These are phyloP conservation scores for Apodemia mormo DNA, from an alignment of 2,888 invertebrate genomes.

Conservation along the genomic window DNA sequence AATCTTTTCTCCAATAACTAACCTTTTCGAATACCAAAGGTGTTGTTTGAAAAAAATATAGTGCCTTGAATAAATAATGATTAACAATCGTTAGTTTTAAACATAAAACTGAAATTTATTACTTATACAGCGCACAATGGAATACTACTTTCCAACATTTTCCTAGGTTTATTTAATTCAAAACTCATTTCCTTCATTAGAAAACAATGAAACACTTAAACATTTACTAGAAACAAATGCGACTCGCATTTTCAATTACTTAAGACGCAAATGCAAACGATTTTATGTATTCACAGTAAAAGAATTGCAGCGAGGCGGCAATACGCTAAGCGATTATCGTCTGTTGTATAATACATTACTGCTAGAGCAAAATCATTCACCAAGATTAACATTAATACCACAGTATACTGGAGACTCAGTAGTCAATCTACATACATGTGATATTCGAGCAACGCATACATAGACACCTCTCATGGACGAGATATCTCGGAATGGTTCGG, in stretches of 20 bases:
- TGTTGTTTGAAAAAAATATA: no score
- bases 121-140: background rate
- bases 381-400: background rate
- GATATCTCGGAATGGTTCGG: no score
- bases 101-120: background rate
- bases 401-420: no score
- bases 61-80: no score
- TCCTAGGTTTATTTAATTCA: conserved; percentile 7
- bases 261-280: conserved; percentile 17
- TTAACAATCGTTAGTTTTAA: background rate
- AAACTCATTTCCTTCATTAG: conserved; percentile 15
- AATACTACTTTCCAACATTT: background rate
- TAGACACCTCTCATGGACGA: no score
- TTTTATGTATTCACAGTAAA: conserved; percentile 17
- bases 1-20: no score
- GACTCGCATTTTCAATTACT: conserved; percentile 16
- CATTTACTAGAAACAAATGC: conserved; percentile 16
- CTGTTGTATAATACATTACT: background rate
- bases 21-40: no score
- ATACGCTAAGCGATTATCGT: conserved; percentile 12
- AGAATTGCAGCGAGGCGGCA: conserved; percentile 12
- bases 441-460: no score
- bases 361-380: background rate
- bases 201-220: conserved; percentile 17
- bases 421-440: no score